A percentile compares a stretch with the other conserved stretches of the same genome.
phyloP scores from a whole-genome alignment of 2,888 invertebrate species.

The Brachylomia viminalis region DNA sequence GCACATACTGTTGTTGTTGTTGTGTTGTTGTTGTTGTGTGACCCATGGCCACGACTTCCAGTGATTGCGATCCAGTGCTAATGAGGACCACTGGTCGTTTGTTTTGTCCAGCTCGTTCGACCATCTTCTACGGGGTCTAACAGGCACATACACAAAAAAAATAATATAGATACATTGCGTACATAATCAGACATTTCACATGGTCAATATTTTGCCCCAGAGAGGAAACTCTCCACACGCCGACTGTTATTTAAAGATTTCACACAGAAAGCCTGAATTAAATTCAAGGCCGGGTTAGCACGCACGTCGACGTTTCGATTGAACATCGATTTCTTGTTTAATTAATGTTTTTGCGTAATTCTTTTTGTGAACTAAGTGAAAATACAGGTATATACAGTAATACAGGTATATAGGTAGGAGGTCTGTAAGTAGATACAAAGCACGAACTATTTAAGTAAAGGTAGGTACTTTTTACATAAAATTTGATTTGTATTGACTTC shows the following conservation, averaged over 20 bases:
- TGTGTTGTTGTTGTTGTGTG: no score
- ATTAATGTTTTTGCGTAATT: conserved; percentile 38
- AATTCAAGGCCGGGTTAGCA: conserved; percentile 42
- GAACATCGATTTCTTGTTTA: conserved; percentile 48
- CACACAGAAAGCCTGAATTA: conserved; percentile 36
- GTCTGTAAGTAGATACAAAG: neutral
- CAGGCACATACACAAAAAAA: neutral
- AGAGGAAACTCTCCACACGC: conserved; percentile 7
- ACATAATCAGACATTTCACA: neutral
- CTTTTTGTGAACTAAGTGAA: conserved; percentile 6
- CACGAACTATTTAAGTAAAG: neutral
- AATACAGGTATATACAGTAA: no score
- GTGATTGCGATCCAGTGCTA: no score
- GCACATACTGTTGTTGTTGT: neutral
- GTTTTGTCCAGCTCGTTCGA: neutral
- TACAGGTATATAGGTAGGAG: neutral
- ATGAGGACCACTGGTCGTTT: neutral
- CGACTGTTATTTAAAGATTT: conserved; percentile 18
- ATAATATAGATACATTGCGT: neutral
- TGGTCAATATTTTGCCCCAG: neutral
- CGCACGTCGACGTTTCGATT: conserved; percentile 20
- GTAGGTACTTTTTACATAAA: no score
- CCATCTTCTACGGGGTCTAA: neutral
- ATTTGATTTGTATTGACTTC: no score
- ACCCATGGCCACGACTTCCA: no score